Evolutionary conservation across 2,113 vertebrate species (phyloP), one percentile per base, ranked within the genome.

Genomic region (Potamarius usumacintae): DNA sequence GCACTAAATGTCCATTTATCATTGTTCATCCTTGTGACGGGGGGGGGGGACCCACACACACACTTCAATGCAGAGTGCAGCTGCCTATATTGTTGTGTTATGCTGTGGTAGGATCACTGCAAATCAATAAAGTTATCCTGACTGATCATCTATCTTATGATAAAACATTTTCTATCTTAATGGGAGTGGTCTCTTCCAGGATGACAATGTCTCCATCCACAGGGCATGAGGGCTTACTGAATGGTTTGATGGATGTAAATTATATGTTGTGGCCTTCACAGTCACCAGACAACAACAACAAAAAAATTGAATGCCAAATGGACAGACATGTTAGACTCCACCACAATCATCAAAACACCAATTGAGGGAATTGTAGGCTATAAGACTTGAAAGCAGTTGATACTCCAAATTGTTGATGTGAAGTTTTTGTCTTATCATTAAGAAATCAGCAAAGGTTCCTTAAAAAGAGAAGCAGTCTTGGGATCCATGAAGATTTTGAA

Each of bases 1-100:
- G 67, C 69, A 84, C 52, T 89, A 77, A 89, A 85, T 58, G 71
- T 86, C 79, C 62, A 78, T 71, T 82, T 89, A 88, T 69, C 74
- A 78, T 86, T 85, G 84, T 88, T 84, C 58, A 72, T 86, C 76
- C 77, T 69, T 48, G 76, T 62, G 67, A 81, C 67, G 57, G 85
- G 85, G 62, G 85, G 85, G 62, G 27, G 80, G 71, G 72, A 79
- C 58, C 42, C 42, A 2, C 42, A 42, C 62, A 9, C 60, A 82
- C 67, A 85, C 42, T 67, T 83, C 42, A 52, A 0, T 67, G 82
- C 79, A 42, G 42, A 42, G 69, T 79, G 30, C 18, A 84, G 72
- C 83, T 87, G 83, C 65, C 57, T 53, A 84, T 58, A 62, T 78
- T 57, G 34, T 60, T 48, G 65, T n/a, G 76, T 87, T 71, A 80